Base-by-base conservation (phyloP, 2,113 vertebrate species). In the Rana temporaria region DNA sequence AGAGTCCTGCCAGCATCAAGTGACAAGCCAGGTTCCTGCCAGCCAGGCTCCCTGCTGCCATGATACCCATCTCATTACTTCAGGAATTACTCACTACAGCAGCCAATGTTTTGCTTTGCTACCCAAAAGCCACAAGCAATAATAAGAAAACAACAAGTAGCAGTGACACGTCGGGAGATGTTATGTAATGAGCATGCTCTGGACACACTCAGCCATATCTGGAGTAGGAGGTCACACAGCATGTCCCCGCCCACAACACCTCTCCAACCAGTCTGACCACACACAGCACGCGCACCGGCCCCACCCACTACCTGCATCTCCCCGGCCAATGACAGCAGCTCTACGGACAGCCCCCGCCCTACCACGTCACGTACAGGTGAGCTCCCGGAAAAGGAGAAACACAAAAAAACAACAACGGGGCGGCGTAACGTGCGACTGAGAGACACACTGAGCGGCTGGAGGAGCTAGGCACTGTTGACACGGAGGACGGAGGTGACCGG, bases 291-390 rank as follows among this genome's bases (percentile, higher is more conserved):
- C 38, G 38, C 42, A 12, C 56, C 19, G 17, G 8, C 18, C 75
- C 52, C 60, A 4, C 75, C 60, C 38, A 20, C 62, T 30, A 55
- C 62, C 75, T 78, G 42, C 48, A 42, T 3, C 62, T 52, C 17
- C 63, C n/a, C 6, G 56, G n/a, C 55, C 71, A 74, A 60, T 60
- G 3, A 38, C 26, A 38, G 26, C 26, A 30, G 1, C 26, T 3
- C 26, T 1, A 30, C 1, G 26, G 26, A 22, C 22, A 30, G 34
- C 42, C 24, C 24, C 38, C 69, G 20, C 42, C 59, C 12, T 30
- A 16, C 1, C 2, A 59, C 63, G 80, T 82, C 80, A 75, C 22
- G 70, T 20, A 75, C 80, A 82, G 80, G 80, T 82, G 80, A 66
- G 71, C 80, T 74, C 60, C 67, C 32, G 80, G 52, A 62, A 72